These are phyloP conservation scores for Macrosoma leucophasiata DNA, from an alignment of 2,888 invertebrate genomes.

Conservation along the genomic window DNA sequence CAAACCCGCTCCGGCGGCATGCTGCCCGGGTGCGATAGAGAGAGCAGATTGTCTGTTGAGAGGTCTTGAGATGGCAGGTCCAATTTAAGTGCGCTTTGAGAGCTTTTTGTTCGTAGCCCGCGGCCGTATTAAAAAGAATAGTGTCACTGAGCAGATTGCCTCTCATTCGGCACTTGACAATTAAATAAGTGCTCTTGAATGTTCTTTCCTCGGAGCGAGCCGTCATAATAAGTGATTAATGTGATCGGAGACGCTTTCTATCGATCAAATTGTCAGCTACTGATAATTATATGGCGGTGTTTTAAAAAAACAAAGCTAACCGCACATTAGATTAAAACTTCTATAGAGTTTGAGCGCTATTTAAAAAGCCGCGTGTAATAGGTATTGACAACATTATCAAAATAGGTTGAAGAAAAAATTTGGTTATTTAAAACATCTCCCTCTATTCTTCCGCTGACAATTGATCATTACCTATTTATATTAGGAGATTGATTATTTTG, in stretches of 20 bases:
- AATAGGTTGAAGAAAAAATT: no score
- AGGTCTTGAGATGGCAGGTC: slow-evolving; percentile 57
- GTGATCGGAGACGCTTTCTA: slow-evolving; percentile 53
- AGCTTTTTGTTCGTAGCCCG: slow-evolving; percentile 67
- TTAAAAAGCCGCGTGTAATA: no score
- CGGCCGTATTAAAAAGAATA: slow-evolving; percentile 65
- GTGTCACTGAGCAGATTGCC: slow-evolving; percentile 72
- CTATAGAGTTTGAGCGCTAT: no score
- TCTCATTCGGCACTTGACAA: slow-evolving; percentile 70
- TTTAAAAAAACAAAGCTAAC: no score
- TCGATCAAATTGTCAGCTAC: slow-evolving; percentile 67
- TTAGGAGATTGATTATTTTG: no score
- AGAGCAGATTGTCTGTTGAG: slow-evolving; percentile 47
- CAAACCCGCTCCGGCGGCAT: slow-evolving; percentile 36
- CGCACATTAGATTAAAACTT: no score
- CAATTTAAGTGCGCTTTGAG: slow-evolving; percentile 60
- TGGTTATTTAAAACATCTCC: no score
- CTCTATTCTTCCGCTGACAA: slow-evolving; percentile 35
- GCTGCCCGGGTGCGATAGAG: slow-evolving; percentile 48
- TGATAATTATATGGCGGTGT: slow-evolving; percentile 68
- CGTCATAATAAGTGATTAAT: slow-evolving; percentile 69
- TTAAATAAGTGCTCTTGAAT: slow-evolving; percentile 69
- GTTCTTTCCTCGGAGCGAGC: slow-evolving; percentile 53
- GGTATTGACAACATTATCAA: no score
- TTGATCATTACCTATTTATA: slow-evolving; percentile 17